phyloP scores from a whole-genome alignment of 2,888 invertebrate genomes.

The Augiades crinisus region DNA sequence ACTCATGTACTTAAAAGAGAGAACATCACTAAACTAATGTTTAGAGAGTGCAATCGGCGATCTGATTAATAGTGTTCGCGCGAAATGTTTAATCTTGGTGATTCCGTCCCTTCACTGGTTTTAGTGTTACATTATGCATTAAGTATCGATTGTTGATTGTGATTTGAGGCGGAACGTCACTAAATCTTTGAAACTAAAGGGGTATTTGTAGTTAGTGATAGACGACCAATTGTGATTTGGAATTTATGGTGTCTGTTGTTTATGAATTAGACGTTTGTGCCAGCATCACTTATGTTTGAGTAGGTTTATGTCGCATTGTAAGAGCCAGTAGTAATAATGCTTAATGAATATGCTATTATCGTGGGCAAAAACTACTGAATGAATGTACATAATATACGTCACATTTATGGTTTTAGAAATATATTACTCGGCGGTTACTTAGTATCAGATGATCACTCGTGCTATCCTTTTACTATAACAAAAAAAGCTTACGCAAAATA shows the following conservation, averaged over 20 bases:
- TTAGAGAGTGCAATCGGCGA: conserved; percentile 80
- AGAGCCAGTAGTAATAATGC: too few relatives aligned
- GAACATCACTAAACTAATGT: conserved; percentile 53
- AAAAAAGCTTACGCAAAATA: too few relatives aligned
- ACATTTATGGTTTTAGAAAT: too few relatives aligned
- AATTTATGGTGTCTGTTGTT: background rate
- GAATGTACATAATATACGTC: too few relatives aligned
- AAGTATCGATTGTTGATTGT: conserved; percentile 59
- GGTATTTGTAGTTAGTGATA: conserved; percentile 25
- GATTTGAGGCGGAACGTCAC: conserved; percentile 37
- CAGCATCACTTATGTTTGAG: background rate
- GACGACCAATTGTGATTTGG: background rate
- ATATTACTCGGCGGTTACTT: too few relatives aligned
- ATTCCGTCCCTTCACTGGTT: conserved; percentile 54
- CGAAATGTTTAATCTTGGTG: conserved; percentile 79
- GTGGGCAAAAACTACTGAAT: too few relatives aligned
- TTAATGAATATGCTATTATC: too few relatives aligned
- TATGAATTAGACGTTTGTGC: background rate
- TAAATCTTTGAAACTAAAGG: conserved; percentile 35
- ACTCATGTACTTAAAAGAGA: conserved; percentile 39
- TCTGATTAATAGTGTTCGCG: conserved; percentile 79
- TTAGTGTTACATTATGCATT: conserved; percentile 63
- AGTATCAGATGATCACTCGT: too few relatives aligned
- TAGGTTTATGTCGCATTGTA: too few relatives aligned
- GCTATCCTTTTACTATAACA: too few relatives aligned